Evolutionary conservation across 2,888 invertebrate species (phyloP), one percentile per base, ranked within the genome.

Genomic region (Charanyca ferruginea): DNA sequence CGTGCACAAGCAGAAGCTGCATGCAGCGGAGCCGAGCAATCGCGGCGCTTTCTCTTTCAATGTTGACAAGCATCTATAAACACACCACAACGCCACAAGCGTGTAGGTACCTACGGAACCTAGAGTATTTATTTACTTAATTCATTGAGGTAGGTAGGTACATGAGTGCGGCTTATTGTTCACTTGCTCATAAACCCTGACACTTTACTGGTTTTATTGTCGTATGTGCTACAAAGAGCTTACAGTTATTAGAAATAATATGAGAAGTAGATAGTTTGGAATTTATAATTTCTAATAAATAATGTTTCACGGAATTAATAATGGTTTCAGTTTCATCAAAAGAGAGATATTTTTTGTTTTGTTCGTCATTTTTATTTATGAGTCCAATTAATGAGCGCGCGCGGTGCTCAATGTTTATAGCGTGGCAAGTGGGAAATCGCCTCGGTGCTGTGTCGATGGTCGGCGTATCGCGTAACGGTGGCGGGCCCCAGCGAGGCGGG

Each of bases 401-500:
- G 81, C 72, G 80, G 71, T 76, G 73, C 47, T 67, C 49, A 76
- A 77, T 80, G 67, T 84, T 84, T 75, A 83, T 77, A 71, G 79
- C 53, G 55, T 60, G 61, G 69, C 66, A 70, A 73, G 78, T 77
- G 79, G 69, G 79, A 74, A 77, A 77, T 74, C 70, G 83, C 77
- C 79, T 73, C 64, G 69, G 74, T 77, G 73, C 57, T 80, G 74
- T 65, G 74, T 73, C 71, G 75, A 63, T 67, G 74, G 78, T 77
- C 7, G 32, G 9, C 72, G 68, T n/a, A n/a, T n/a, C n/a, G 57
- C 66, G 63, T 62, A 81, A 73, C 67, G 80, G 73, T 79, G 70
- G 71, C 77, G 84, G 86, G 86, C 83, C 85, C 85, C 86, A 85
- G 64, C 77, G 84, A 83, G 88, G 84, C 89, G 85, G 85, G 79